Evolutionary conservation across 2,888 invertebrate species (phyloP).

Genomic region (Drosophila paramelanica): DNA sequence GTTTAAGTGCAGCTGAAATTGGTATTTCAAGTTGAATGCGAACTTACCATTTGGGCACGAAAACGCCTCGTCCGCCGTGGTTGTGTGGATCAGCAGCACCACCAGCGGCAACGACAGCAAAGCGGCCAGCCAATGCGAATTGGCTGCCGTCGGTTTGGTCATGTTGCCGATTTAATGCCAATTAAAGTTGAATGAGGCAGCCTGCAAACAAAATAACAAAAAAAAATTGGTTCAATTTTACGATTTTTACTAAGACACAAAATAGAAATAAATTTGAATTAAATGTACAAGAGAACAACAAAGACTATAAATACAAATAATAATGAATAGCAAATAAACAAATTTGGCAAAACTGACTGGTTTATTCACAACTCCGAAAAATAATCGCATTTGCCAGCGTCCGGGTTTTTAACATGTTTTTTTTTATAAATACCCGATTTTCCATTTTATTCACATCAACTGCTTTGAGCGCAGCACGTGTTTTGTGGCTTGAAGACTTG

Average conservation of each 20-base stretch:
- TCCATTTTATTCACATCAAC: conserved; percentile 38
- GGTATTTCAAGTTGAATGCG: conserved; percentile 55
- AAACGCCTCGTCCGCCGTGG: conserved; percentile 83
- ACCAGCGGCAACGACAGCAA: conserved; percentile 72
- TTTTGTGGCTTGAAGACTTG: conserved; percentile 42
- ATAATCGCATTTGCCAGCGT: conserved; percentile 42
- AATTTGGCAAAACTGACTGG: conserved; percentile 46
- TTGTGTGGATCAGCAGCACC: conserved; percentile 56
- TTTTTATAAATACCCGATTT: conserved; percentile 28
- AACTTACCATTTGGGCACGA: conserved; percentile 85
- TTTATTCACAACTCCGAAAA: conserved; percentile 52
- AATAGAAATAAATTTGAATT: conserved; percentile 31
- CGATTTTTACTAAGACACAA: conserved; percentile 38
- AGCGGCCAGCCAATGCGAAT: conserved; percentile 85
- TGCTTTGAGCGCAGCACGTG: conserved; percentile 52
- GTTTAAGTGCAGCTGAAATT: conserved; percentile 38
- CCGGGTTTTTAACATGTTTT: conserved; percentile 37
- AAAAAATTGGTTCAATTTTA: conserved; percentile 26
- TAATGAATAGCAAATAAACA: conserved; percentile 5
- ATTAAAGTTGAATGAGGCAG: conserved; percentile 59
- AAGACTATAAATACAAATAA: background rate
- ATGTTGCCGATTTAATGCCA: conserved; percentile 79
- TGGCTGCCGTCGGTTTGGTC: conserved; percentile 85
- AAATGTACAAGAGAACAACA: background rate
- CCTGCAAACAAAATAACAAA: conserved; percentile 47